Percentiles rank a stretch among this genome's conserved stretches.
These are phyloP conservation scores for Antechinus stuartii DNA, from an alignment of 2,113 vertebrate genomes.

Conservation along the genomic window DNA sequence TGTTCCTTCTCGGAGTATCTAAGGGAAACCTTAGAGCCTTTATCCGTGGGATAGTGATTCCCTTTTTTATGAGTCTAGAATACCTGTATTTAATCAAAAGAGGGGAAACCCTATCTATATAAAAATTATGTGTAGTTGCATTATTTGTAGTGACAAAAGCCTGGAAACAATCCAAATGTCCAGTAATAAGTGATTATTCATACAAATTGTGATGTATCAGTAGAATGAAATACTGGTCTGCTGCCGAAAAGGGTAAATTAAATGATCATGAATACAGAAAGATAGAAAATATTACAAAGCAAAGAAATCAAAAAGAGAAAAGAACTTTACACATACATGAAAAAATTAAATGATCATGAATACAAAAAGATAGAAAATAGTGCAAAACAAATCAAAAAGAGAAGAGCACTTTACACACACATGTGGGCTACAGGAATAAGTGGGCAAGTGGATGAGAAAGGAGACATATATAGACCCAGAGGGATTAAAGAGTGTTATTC, in stretches of 20 bases:
- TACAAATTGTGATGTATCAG: not conserved
- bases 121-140: not conserved
- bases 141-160: not conserved
- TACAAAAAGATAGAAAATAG: not conserved
- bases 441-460: not conserved
- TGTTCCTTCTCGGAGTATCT: not conserved
- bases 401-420: not conserved
- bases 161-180: not conserved
- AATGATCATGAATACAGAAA: not conserved
- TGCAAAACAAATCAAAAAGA: not conserved
- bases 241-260: not conserved
- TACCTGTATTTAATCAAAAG: not conserved
- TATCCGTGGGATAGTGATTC: not conserved
- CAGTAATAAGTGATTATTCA: not conserved
- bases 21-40: not conserved
- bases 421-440: not conserved
- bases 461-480: not conserved
- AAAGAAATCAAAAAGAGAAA: not conserved
- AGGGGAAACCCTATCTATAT: not conserved
- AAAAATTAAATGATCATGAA: not conserved
- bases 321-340: not conserved
- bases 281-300: not conserved
- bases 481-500: not conserved
- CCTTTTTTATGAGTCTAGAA: not conserved
- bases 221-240: not conserved